Evolutionary conservation across 1,140 invertebrate species (phyloP), one percentile per base, ranked within the genome.

Genomic region (Drosophila littoralis): DNA sequence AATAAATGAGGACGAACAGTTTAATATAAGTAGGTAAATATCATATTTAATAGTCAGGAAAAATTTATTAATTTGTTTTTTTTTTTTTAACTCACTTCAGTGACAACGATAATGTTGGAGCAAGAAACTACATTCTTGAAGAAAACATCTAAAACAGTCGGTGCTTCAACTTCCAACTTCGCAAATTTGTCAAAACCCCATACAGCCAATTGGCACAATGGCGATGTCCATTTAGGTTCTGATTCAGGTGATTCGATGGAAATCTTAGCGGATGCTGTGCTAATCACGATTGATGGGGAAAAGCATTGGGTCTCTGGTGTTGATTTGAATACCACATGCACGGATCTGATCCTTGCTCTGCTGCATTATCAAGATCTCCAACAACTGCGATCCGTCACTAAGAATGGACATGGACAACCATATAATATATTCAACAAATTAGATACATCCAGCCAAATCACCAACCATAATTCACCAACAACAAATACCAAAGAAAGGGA

Each of bases 301-400:
- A 95, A 96, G 84, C 94, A 96, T 79, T 97, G 96, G 96, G 95
- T 97, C 22, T 95, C 96, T 2, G 96, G 96, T 8, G 94, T 97
- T 6, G 94, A 94, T 13, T 93, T 94, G 9, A 94, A 95, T 54
- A 97, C 96, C 2, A 97, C 96, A 1, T 97, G 96, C 83, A 94
- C 95, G 42, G 96, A 97, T 90, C 94, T 97, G 55, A 95, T 97
- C 48, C 93, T 94, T 61, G 96, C 96, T 0, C 92, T 97, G 8
- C 90, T 96, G 7, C 50, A 66, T 13, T 68, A 77, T 57, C 70
- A 71, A 57, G 38, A 72, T 17, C 13, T 48, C 33, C 61, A 75
- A n/a, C 45, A 58, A 40, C 45, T 45, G 59, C 54, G 12, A 28
- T 40, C 28, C 40, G 45, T 40, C 38, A 6, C 6, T 2, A 35